These are phyloP conservation scores for Conger conger DNA, from an alignment of 2,113 vertebrate genomes.

Conservation along the genomic window DNA sequence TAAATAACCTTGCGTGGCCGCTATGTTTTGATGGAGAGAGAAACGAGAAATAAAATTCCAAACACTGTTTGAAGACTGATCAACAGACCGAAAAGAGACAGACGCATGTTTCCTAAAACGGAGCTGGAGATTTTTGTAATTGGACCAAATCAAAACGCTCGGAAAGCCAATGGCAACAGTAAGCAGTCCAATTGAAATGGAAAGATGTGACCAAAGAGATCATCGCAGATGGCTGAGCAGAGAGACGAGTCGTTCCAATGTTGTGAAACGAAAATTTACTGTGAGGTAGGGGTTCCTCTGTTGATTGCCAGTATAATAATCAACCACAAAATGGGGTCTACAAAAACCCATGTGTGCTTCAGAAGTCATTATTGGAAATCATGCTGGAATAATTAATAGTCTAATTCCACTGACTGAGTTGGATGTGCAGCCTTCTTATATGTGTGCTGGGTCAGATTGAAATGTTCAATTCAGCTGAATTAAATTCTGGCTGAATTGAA, in stretches of 20 bases:
- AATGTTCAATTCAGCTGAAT: neutral
- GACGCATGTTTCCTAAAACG: neutral
- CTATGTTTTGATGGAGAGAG: neutral
- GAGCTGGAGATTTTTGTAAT: neutral
- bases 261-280: neutral
- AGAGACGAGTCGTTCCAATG: neutral
- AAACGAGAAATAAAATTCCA: neutral
- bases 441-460: neutral
- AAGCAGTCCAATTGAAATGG: neutral
- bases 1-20: neutral
- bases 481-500: neutral
- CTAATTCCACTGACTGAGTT: neutral
- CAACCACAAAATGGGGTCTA: neutral
- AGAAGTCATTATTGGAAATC: neutral
- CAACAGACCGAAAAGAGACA: neutral
- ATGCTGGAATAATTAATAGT: neutral
- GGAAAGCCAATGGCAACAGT: neutral
- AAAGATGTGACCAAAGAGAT: constrained; percentile 1
- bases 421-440: neutral
- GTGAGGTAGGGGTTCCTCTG: neutral
- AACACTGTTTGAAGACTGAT: neutral
- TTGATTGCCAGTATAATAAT: neutral
- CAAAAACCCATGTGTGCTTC: neutral
- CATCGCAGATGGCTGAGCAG: neutral
- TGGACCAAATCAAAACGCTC: neutral